Conservation (phyloP, 2,888 invertebrate genomes). For the Orthosia gracilis region DNA sequence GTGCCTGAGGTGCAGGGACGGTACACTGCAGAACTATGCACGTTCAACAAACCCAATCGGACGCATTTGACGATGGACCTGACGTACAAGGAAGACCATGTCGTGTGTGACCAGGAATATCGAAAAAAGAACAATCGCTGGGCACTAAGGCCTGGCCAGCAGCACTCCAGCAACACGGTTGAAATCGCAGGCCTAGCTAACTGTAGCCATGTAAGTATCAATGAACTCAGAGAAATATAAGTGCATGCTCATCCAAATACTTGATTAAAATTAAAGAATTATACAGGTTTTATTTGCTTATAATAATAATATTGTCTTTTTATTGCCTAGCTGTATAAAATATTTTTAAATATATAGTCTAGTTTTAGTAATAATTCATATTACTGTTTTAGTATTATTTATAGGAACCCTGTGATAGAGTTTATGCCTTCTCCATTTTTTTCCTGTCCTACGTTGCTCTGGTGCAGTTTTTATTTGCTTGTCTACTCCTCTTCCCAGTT, state of each 20-base stretch:
- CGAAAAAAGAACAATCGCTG: not conserved
- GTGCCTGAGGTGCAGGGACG: constrained; percentile 73
- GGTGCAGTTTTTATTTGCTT: no score
- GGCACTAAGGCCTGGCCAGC: constrained; percentile 3
- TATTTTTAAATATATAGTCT: no score
- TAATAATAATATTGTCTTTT: no score
- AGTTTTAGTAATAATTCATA: no score
- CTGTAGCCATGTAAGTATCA: constrained; percentile 76
- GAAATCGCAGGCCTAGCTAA: constrained; percentile 56
- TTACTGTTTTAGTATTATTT: no score
- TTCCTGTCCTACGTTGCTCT: no score
- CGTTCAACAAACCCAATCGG: constrained; percentile 52
- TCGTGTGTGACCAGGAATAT: constrained; percentile 2
- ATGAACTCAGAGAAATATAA: not conserved
- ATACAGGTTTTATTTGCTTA: not conserved
- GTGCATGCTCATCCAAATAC: not conserved
- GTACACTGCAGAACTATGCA: constrained; percentile 77
- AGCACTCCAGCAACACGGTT: constrained; percentile 55
- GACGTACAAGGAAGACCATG: constrained; percentile 45
- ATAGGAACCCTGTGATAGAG: no score
- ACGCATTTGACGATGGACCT: constrained; percentile 70
- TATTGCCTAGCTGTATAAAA: no score
- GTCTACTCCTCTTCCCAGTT: no score
- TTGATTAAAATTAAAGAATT: not conserved
- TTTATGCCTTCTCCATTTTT: no score